Conservation (phyloP, 2,888 invertebrate species). For the Drosophila longiperda region DNA sequence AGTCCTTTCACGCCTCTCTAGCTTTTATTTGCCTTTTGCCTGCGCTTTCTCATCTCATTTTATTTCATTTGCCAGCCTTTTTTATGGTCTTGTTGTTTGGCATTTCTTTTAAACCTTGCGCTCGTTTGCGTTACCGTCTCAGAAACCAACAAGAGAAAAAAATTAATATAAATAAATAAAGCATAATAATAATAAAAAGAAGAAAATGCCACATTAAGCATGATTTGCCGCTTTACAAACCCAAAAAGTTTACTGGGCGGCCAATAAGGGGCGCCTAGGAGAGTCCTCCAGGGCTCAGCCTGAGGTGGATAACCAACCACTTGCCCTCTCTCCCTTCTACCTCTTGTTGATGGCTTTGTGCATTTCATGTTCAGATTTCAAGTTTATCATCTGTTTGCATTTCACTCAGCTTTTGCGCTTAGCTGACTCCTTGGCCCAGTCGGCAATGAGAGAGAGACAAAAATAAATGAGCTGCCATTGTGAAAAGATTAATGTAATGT, state of each 20-base stretch:
- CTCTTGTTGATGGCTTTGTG: slow-evolving; percentile 44
- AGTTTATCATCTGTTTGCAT: slow-evolving; percentile 73
- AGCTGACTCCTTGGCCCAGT: slow-evolving; percentile 64
- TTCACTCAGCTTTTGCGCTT: slow-evolving; percentile 68
- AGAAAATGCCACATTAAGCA: slow-evolving; percentile 80
- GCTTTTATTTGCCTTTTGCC: slow-evolving; percentile 68
- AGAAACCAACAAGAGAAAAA: slow-evolving; percentile 13
- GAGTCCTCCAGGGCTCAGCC: slow-evolving; percentile 39
- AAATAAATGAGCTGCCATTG: slow-evolving; percentile 56
- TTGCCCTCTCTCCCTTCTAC: neutral
- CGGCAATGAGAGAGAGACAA: slow-evolving; percentile 1
- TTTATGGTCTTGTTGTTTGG: slow-evolving; percentile 60
- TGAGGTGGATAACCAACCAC: slow-evolving; percentile 1
- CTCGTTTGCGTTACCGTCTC: slow-evolving; percentile 62
- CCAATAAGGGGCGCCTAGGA: slow-evolving; percentile 39
- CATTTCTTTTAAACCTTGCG: slow-evolving; percentile 65
- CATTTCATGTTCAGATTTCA: slow-evolving; percentile 60
- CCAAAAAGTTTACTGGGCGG: slow-evolving; percentile 53
- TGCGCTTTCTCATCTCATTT: slow-evolving; percentile 50
- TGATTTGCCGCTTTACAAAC: slow-evolving; percentile 76
- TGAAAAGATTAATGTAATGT: slow-evolving; percentile 73
- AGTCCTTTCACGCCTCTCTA: slow-evolving; percentile 76
- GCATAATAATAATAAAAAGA: slow-evolving; percentile 63
- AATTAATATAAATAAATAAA: slow-evolving; percentile 59
- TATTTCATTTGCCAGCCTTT: slow-evolving; percentile 70